A percentile compares a stretch with the other conserved stretches of the same genome.
Conservation (phyloP, 1,140 invertebrate species). For the Orius insidiosus region DNA sequence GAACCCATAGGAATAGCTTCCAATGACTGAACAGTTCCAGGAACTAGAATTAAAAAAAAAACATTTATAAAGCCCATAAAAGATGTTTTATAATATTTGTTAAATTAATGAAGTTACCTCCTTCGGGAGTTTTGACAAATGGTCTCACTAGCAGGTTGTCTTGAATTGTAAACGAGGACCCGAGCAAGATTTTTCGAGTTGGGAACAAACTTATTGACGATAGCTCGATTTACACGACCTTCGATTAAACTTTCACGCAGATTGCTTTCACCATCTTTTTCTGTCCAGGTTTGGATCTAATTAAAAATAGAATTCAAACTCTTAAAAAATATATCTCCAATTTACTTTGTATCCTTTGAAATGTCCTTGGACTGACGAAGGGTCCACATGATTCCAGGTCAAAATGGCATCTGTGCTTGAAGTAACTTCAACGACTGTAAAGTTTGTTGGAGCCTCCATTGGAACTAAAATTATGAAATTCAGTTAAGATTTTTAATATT, state of each 20-base stretch:
- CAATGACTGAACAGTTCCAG: conserved; percentile 70
- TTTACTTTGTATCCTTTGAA: conserved; percentile 78
- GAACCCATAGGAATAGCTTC: conserved; percentile 74
- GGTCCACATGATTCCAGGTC: conserved; percentile 64
- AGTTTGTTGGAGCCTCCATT: conserved; percentile 62
- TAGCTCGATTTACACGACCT: conserved; percentile 45
- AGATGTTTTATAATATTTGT: too few relatives aligned
- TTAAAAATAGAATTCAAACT: background rate
- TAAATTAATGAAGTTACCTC: conserved; percentile 37
- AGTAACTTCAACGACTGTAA: conserved; percentile 54
- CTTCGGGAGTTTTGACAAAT: conserved; percentile 81
- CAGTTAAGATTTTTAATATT: conserved; percentile 4
- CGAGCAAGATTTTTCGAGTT: conserved; percentile 77
- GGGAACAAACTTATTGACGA: conserved; percentile 76
- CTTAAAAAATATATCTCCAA: conserved; percentile 12
- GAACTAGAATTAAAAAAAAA: conserved; percentile 33
- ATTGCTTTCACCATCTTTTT: conserved; percentile 53
- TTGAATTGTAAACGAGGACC: conserved; percentile 78
- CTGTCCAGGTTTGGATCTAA: conserved; percentile 80
- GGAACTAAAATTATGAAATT: conserved; percentile 36
- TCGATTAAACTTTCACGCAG: conserved; percentile 64
- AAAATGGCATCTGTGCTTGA: conserved; percentile 58
- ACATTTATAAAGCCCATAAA: too few relatives aligned
- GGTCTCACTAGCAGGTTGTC: conserved; percentile 67
- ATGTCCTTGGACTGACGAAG: conserved; percentile 67